A percentile compares a stretch with the other conserved stretches of the same genome.
These are phyloP conservation scores for Phocides pigmalion DNA, from an alignment of 1,140 invertebrate genomes.

Conservation along the genomic window DNA sequence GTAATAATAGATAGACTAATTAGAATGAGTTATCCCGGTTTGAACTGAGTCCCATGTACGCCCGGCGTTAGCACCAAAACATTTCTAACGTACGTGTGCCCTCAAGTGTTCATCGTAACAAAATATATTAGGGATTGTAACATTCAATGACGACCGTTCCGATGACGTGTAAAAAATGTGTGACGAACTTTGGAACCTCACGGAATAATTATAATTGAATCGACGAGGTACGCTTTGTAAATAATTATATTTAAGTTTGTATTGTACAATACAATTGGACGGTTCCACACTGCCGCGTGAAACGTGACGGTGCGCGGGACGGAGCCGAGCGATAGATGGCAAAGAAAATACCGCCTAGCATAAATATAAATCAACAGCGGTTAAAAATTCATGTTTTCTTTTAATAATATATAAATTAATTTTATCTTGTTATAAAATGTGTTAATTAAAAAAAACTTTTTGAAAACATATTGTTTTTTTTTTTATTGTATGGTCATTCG, in stretches of 20 bases:
- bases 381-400: too few relatives aligned
- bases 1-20: too few relatives aligned
- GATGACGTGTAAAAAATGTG: constrained; percentile 59
- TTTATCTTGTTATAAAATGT: too few relatives aligned
- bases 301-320: too few relatives aligned
- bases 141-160: constrained; percentile 60
- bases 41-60: background rate
- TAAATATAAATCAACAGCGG: too few relatives aligned
- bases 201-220: constrained; percentile 56
- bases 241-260: constrained; percentile 80
- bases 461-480: too few relatives aligned
- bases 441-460: too few relatives aligned
- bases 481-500: too few relatives aligned
- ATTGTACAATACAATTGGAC: constrained; percentile 71
- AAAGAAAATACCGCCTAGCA: too few relatives aligned
- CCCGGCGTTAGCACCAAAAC: constrained; percentile 2
- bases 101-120: constrained; percentile 72
- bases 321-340: too few relatives aligned
- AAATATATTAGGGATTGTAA: constrained; percentile 54
- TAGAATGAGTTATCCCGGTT: background rate
- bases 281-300: too few relatives aligned
- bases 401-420: too few relatives aligned
- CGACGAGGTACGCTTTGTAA: constrained; percentile 77
- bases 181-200: constrained; percentile 56
- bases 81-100: constrained; percentile 41